Evolutionary conservation across 2,797 vertebrate genomes (phyloP).

Genomic region (Leptoclinus maculatus): DNA sequence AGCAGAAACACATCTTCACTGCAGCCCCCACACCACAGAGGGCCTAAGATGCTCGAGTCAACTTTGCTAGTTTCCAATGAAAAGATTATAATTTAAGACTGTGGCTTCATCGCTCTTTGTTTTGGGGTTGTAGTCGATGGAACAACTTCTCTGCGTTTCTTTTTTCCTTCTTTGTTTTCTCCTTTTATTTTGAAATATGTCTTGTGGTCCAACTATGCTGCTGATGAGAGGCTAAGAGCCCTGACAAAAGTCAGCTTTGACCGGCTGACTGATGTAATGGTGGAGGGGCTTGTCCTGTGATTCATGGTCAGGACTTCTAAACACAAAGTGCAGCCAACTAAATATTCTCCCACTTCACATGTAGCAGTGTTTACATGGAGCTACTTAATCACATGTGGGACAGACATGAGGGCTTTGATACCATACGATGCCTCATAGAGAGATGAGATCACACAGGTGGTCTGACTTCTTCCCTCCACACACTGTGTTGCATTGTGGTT

Average conservation of each 20-base stretch:
- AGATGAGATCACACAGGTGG: constrained; percentile 36
- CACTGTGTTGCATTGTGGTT: constrained; percentile 42
- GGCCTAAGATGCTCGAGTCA: background rate
- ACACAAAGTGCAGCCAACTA: constrained; percentile 1
- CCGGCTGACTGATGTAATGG: background rate
- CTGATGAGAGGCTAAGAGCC: background rate
- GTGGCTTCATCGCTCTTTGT: background rate
- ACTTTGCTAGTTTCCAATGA: constrained; percentile 9
- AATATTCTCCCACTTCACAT: constrained; percentile 39
- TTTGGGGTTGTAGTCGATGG: background rate
- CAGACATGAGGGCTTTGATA: constrained; percentile 67
- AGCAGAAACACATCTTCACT: constrained; percentile 50
- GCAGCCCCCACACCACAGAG: background rate
- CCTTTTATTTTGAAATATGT: constrained; percentile 24
- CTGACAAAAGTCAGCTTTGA: constrained; percentile 16
- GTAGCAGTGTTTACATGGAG: constrained; percentile 72
- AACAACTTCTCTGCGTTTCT: background rate
- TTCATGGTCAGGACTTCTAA: constrained; percentile 9
- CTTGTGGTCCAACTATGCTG: background rate
- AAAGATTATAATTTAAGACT: background rate
- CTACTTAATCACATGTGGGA: constrained; percentile 43
- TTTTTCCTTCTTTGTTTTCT: background rate
- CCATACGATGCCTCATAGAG: constrained; percentile 66
- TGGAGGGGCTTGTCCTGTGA: background rate
- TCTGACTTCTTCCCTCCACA: constrained; percentile 8